Percentiles rank a stretch among this genome's conserved stretches.
phyloP scores from a whole-genome alignment of 1,140 invertebrate genomes.

The Dryas iulia region DNA sequence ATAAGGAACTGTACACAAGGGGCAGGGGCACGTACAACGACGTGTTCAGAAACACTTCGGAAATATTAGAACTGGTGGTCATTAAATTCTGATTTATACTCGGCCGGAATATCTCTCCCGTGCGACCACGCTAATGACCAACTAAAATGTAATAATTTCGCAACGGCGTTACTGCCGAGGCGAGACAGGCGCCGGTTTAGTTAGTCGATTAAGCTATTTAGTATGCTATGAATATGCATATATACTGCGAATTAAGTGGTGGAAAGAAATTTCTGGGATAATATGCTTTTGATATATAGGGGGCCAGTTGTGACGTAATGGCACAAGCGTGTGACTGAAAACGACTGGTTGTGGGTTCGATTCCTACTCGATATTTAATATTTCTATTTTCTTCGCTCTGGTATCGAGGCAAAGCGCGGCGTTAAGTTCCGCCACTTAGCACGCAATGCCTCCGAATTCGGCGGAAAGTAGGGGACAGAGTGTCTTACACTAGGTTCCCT shows the following conservation, averaged over 20 bases:
- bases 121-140: constrained; percentile 78
- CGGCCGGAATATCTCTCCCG: constrained; percentile 75
- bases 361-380: no score
- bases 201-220: constrained; percentile 3
- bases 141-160: constrained; percentile 79
- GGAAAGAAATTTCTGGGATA: no score
- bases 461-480: no score
- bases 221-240: neutral
- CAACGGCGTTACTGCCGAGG: constrained; percentile 39
- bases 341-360: no score
- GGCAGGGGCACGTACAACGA: constrained; percentile 39
- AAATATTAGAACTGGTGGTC: constrained; percentile 66
- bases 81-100: constrained; percentile 78
- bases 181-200: constrained; percentile 41
- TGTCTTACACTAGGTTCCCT: no score
- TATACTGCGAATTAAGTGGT: neutral
- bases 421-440: no score
- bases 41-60: constrained; percentile 59
- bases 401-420: no score
- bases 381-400: no score
- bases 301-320: no score
- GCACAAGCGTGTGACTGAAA: no score
- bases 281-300: no score
- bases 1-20: constrained; percentile 35
- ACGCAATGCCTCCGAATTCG: no score